Conservation (phyloP, 2,888 invertebrate species). For the Melanchra persicariae region DNA sequence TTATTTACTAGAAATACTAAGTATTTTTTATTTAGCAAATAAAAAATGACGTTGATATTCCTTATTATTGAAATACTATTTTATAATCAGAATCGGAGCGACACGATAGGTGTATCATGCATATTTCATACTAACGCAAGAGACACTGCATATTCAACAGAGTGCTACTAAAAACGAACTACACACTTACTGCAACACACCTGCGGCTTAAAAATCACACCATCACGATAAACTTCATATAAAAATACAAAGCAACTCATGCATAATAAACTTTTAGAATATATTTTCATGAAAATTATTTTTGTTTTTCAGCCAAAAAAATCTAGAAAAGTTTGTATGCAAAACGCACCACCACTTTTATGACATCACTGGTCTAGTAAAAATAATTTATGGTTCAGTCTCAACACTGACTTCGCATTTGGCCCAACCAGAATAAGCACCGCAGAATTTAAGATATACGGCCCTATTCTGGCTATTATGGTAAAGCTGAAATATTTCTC, state of each 20-base stretch:
- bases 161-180: constrained; percentile 27
- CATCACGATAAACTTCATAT: constrained; percentile 33
- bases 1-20: no score
- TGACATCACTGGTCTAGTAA: constrained; percentile 53
- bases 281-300: constrained; percentile 45
- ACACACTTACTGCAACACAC: constrained; percentile 18
- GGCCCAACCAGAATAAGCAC: constrained; percentile 62
- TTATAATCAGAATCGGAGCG: neutral
- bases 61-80: neutral
- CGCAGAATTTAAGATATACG: constrained; percentile 64
- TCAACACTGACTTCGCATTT: constrained; percentile 68
- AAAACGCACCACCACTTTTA: constrained; percentile 47
- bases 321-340: constrained; percentile 32
- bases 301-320: constrained; percentile 21
- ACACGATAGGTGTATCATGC: neutral
- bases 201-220: constrained; percentile 43
- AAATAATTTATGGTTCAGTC: constrained; percentile 77
- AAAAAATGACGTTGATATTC: no score
- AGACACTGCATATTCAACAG: constrained; percentile 33
- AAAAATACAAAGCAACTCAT: constrained; percentile 51
- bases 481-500: constrained; percentile 53
- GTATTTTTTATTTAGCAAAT: no score
- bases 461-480: constrained; percentile 60
- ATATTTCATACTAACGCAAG: constrained; percentile 3
- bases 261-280: constrained; percentile 34